phyloP scores from a whole-genome alignment of 2,888 invertebrate species.

The Tiliacea citrago region DNA sequence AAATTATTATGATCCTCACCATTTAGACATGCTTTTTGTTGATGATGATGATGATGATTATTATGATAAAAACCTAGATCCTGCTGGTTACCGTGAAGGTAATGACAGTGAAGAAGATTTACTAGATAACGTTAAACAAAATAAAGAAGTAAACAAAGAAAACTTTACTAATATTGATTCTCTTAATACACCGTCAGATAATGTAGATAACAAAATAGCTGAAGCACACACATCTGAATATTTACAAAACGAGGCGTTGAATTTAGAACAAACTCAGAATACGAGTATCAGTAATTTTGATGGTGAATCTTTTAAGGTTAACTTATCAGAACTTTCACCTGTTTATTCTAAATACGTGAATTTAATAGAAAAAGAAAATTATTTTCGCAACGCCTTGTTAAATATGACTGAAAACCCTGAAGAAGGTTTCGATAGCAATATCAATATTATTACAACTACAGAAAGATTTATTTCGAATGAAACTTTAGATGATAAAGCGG shows the following conservation, averaged over 20 bases:
- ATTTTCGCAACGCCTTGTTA: neutral
- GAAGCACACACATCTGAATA: neutral
- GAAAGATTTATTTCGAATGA: neutral
- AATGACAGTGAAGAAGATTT: conserved; percentile 11
- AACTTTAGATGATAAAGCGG: neutral
- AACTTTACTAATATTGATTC: neutral
- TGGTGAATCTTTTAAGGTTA: neutral
- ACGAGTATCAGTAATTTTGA: neutral
- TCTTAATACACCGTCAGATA: neutral
- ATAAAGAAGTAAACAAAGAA: neutral
- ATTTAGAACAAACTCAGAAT: neutral
- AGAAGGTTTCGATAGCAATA: neutral
- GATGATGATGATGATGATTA: conserved; percentile 26
- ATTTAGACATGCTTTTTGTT: conserved; percentile 29
- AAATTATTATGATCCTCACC: conserved; percentile 53
- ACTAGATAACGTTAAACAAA: neutral
- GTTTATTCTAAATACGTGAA: neutral
- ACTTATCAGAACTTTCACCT: neutral
- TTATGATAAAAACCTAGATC: neutral
- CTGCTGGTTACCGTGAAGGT: neutral
- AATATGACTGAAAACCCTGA: conserved; percentile 1
- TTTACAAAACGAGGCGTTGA: neutral
- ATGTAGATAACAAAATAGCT: neutral
- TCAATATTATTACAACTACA: conserved; percentile 6
- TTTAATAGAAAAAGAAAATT: conserved; percentile 4